Evolutionary conservation across 2,888 invertebrate genomes (phyloP).

Genomic region (Acrobasis repandana): DNA sequence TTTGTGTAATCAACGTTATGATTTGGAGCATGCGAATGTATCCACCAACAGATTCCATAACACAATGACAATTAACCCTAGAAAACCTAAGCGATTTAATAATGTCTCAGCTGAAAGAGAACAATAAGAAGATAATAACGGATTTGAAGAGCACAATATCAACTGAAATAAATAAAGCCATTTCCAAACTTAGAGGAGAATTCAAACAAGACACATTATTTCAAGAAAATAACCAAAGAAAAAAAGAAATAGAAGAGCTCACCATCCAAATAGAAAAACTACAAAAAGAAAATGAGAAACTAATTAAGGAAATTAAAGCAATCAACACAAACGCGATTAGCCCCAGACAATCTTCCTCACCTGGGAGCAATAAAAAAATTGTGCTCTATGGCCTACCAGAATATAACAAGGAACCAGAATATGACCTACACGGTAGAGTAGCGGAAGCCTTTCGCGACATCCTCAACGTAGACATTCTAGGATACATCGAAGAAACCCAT

Average conservation of each 20-base stretch:
- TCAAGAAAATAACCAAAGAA: too few species aligned
- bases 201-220: too few species aligned
- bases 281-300: too few species aligned
- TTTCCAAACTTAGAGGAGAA: conserved; percentile 10
- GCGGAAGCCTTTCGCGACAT: too few species aligned
- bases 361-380: conserved; percentile 17
- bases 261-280: too few species aligned
- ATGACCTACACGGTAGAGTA: conserved; percentile 13
- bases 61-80: conserved; percentile 3
- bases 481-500: too few species aligned
- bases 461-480: too few species aligned
- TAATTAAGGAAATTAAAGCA: too few species aligned
- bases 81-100: conserved; percentile 17
- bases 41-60: neutral
- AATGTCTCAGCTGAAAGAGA: conserved; percentile 7
- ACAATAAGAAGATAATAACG: conserved; percentile 14
- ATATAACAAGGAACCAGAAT: conserved; percentile 20
- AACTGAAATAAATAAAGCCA: conserved; percentile 13
- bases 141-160: conserved; percentile 4
- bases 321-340: too few species aligned
- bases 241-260: too few species aligned
- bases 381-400: conserved; percentile 24
- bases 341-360: neutral
- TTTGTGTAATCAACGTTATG: too few species aligned
- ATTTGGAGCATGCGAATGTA: neutral